A percentile compares a stretch with the other conserved stretches of the same genome.
Conservation (phyloP, 2,113 vertebrate genomes). For the Neopipo cinnamomea region DNA sequence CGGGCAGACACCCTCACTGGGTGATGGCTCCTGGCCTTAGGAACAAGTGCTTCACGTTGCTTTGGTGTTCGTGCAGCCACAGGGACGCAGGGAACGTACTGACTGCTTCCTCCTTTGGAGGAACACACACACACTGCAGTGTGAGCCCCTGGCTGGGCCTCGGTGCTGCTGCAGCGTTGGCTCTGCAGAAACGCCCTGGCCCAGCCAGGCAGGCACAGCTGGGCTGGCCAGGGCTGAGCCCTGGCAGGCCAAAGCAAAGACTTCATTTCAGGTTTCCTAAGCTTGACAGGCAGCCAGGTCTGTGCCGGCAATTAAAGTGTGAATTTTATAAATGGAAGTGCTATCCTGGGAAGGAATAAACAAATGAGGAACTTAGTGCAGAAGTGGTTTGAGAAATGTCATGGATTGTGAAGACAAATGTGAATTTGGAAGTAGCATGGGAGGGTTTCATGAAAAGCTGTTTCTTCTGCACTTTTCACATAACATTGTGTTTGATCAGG, state of each 20-base stretch:
- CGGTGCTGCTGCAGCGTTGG: background rate
- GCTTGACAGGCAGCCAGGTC: background rate
- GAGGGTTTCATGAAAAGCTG: background rate
- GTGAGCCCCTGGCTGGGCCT: background rate
- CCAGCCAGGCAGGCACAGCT: background rate
- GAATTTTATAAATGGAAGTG: background rate
- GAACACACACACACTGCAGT: background rate
- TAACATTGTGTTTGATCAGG: background rate
- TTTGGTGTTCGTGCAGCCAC: background rate
- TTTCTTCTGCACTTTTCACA: background rate
- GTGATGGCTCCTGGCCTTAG: background rate
- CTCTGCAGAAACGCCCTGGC: background rate
- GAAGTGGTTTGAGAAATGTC: background rate
- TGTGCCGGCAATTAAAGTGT: background rate
- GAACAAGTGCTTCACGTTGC: background rate
- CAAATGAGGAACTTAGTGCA: background rate
- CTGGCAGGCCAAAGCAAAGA: background rate
- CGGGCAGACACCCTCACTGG: background rate
- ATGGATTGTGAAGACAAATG: background rate
- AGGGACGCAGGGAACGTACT: background rate
- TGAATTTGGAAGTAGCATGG: background rate
- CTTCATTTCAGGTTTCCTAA: background rate
- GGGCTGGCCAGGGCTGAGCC: background rate
- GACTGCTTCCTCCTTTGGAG: background rate
- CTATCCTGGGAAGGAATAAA: background rate